phyloP scores from a whole-genome alignment of 2,888 invertebrate species.

The Barypeithes pellucidus region DNA sequence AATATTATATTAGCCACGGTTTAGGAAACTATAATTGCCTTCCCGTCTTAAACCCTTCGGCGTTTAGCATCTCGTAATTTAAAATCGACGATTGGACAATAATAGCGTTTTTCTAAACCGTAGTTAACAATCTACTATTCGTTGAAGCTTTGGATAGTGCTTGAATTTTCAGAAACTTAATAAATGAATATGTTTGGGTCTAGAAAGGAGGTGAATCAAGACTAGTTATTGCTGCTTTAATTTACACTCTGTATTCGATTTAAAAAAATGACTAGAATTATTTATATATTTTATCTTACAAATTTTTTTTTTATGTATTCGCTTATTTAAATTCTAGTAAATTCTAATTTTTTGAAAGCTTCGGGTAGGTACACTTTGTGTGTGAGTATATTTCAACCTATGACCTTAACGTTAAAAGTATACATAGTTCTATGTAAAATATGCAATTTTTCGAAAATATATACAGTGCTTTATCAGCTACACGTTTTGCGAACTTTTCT shows the following conservation, averaged over 20 bases:
- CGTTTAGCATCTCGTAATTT: too few species aligned
- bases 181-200: not conserved
- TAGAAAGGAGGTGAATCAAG: not conserved
- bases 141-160: too few species aligned
- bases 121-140: too few species aligned
- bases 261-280: slow-evolving; percentile 18
- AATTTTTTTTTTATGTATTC: not conserved
- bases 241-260: not conserved
- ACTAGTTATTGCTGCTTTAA: slow-evolving; percentile 5
- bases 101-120: too few species aligned
- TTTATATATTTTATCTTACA: slow-evolving; percentile 8
- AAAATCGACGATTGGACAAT: too few species aligned
- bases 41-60: too few species aligned
- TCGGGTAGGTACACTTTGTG: slow-evolving; percentile 37
- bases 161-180: not conserved
- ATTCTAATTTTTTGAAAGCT: slow-evolving; percentile 46
- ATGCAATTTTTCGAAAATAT: slow-evolving; percentile 58
- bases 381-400: slow-evolving; percentile 24
- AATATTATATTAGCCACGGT: too few species aligned
- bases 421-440: slow-evolving; percentile 35
- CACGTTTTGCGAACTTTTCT: slow-evolving; percentile 68
- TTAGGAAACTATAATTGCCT: too few species aligned
- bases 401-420: slow-evolving; percentile 10
- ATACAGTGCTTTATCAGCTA: slow-evolving; percentile 69
- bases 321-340: slow-evolving; percentile 4